Conservation (phyloP, 1,140 invertebrate genomes). For the Nixonia krombeini region DNA sequence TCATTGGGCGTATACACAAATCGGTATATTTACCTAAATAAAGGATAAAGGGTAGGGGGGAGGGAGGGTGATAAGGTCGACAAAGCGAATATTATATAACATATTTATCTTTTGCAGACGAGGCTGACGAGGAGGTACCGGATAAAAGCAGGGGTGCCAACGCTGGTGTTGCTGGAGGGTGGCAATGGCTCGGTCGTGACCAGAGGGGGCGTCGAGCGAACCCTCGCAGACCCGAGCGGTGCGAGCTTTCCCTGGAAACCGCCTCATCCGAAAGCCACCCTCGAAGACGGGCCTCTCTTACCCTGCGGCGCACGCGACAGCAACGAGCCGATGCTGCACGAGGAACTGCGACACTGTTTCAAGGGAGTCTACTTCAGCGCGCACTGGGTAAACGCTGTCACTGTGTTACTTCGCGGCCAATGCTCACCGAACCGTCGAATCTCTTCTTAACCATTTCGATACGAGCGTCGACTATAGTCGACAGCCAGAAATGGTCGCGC, state of each 20-base stretch:
- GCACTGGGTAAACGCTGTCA: constrained; percentile 78
- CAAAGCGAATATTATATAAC: no score
- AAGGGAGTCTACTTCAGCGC: constrained; percentile 87
- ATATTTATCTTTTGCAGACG: constrained; percentile 75
- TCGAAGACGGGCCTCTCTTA: constrained; percentile 76
- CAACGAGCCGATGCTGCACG: constrained; percentile 72
- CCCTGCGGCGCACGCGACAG: constrained; percentile 71
- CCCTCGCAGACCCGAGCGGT: constrained; percentile 78
- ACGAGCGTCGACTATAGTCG: no score
- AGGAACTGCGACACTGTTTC: constrained; percentile 75
- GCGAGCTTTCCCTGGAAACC: constrained; percentile 81
- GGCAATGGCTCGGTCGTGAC: constrained; percentile 75
- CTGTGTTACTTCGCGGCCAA: no score
- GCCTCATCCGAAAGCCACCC: constrained; percentile 73
- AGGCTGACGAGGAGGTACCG: constrained; percentile 79
- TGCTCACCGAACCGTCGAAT: no score
- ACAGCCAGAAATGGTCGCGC: no score
- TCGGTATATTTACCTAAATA: no score
- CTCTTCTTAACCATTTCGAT: no score
- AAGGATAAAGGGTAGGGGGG: no score
- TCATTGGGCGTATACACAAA: no score
- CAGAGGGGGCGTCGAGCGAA: constrained; percentile 78
- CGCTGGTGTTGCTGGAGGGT: constrained; percentile 80
- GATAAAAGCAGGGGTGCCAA: constrained; percentile 82
- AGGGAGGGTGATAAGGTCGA: no score